These are phyloP conservation scores for Origma solitaria DNA, from an alignment of 2,113 vertebrate species.

Conservation along the genomic window DNA sequence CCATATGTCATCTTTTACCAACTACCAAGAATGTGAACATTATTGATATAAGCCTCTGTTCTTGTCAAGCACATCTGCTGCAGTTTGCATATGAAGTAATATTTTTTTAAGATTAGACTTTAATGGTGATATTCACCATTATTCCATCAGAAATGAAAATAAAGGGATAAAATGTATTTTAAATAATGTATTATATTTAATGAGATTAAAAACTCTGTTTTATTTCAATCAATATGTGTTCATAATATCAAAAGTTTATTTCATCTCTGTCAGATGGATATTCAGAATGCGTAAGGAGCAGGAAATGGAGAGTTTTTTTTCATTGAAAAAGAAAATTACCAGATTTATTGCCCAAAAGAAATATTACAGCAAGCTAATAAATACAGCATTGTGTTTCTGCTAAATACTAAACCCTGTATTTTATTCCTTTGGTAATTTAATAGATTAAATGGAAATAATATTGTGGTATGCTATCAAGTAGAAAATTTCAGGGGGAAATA, in stretches of 20 bases:
- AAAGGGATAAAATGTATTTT: neutral
- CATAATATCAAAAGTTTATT: neutral
- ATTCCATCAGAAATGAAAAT: neutral
- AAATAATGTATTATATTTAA: neutral
- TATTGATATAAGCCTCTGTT: neutral
- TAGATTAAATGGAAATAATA: neutral
- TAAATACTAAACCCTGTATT: neutral
- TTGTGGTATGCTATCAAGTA: neutral
- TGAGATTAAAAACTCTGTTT: neutral
- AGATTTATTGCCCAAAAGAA: neutral
- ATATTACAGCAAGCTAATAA: neutral
- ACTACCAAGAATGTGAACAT: neutral
- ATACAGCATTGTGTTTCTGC: neutral
- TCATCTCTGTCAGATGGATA: neutral
- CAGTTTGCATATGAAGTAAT: neutral
- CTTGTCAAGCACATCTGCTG: neutral
- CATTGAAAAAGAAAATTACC: neutral
- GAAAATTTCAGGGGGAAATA: neutral
- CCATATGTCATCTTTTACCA: neutral
- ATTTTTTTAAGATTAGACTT: neutral
- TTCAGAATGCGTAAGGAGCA: neutral
- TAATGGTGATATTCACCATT: neutral
- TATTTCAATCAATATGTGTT: neutral
- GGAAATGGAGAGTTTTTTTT: neutral
- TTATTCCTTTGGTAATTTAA: neutral